phyloP scores from a whole-genome alignment of 1,140 invertebrate genomes.

The Eriosoma lanigerum region DNA sequence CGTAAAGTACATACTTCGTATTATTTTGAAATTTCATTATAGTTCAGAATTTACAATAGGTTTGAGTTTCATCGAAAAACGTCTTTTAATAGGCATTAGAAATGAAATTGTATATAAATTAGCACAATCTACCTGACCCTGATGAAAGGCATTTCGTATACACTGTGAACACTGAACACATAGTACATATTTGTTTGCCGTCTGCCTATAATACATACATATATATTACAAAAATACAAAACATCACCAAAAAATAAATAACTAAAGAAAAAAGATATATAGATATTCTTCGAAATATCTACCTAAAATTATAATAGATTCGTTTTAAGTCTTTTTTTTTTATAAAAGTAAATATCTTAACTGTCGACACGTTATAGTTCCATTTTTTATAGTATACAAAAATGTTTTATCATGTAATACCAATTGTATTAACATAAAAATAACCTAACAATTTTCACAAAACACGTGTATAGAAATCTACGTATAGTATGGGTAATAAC shows the following conservation, averaged over 20 bases:
- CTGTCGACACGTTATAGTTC: background rate
- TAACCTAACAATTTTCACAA: too few relatives aligned
- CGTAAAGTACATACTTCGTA: background rate
- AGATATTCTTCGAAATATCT: background rate
- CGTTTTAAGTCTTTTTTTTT: background rate
- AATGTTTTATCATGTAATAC: background rate
- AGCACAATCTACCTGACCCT: constrained; percentile 3
- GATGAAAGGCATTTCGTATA: constrained; percentile 13
- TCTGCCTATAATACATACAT: background rate
- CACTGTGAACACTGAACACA: background rate
- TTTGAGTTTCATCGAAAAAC: background rate
- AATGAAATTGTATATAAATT: constrained; percentile 1
- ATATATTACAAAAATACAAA: background rate
- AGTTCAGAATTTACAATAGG: background rate
- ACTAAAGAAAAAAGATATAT: background rate
- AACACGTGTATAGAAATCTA: too few relatives aligned
- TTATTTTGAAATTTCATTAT: background rate
- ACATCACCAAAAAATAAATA: background rate
- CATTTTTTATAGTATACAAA: background rate
- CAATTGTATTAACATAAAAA: too few relatives aligned
- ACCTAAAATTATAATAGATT: constrained; percentile 5
- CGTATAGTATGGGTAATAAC: too few relatives aligned
- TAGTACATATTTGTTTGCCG: background rate
- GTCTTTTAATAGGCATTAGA: background rate
- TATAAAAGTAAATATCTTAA: background rate